These are phyloP conservation scores for Acleris emargana DNA, from an alignment of 2,888 invertebrate genomes.

Conservation along the genomic window DNA sequence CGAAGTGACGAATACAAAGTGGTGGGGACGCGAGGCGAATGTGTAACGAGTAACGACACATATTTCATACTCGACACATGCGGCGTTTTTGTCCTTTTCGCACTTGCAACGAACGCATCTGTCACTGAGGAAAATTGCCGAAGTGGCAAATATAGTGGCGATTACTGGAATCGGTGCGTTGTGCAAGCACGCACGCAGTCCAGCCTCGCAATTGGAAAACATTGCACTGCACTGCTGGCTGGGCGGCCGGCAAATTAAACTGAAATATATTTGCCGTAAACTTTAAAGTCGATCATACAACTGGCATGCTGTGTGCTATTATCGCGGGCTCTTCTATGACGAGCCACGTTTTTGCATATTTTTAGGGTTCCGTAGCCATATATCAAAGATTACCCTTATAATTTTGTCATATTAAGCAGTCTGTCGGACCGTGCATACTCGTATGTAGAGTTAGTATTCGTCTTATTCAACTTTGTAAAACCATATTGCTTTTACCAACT, in stretches of 20 bases:
- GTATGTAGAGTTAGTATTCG: too few species aligned
- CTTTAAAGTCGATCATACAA: constrained; percentile 13
- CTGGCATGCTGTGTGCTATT: background rate
- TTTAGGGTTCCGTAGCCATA: background rate
- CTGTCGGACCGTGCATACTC: too few species aligned
- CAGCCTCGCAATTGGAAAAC: constrained; percentile 71
- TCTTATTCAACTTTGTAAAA: too few species aligned
- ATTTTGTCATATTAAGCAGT: too few species aligned
- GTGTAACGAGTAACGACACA: constrained; percentile 65
- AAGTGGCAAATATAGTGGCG: constrained; percentile 27
- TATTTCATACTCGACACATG: constrained; percentile 24
- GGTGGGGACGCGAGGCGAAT: constrained; percentile 62
- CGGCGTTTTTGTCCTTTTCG: constrained; percentile 11
- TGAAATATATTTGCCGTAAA: constrained; percentile 26
- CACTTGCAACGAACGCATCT: constrained; percentile 27
- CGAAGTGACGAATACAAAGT: constrained; percentile 53
- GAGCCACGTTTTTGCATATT: background rate
- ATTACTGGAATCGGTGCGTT: constrained; percentile 14
- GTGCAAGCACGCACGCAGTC: constrained; percentile 59
- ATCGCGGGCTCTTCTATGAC: background rate
- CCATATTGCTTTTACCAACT: too few species aligned
- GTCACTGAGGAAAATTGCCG: constrained; percentile 27
- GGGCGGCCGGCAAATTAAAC: constrained; percentile 27
- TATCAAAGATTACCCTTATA: background rate
- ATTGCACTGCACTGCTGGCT: constrained; percentile 51